Base-by-base conservation (phyloP, 2,888 invertebrate species). In the Cheilosia variabilis region DNA sequence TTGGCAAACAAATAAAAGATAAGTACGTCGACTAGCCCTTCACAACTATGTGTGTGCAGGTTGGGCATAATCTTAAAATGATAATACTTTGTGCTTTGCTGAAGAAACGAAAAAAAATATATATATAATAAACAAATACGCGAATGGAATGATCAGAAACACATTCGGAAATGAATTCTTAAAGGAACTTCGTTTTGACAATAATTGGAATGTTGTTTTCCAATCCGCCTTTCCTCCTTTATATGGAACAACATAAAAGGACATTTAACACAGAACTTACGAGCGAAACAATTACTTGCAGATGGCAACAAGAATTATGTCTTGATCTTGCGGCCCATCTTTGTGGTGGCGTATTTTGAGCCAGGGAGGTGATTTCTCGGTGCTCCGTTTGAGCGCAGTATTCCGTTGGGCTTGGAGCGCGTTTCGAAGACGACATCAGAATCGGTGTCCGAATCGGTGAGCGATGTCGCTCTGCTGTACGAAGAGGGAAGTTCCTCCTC, bases 381-480 rank as follows among this genome's bases (percentile, higher is more conserved):
- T 13, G 87, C 78, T 41, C 89, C 89, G 75, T 89, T 89, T n/a
- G 88, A 66, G 9, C 90, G 89, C 22, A 90, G 55, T 62, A 90
- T 89, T 9, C 91, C 90, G 87, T 91, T 90, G 22, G 90, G 90
- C 87, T 92, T 92, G 31, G 92, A 90, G 31, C 94, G 93, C 88
- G 95, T 95, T 91, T 97, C 97, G 90, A 97, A 97, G 22, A 97
- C 93, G 9, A 97, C 96, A 91, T 97, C 97, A 0, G 97, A 97
- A 89, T 97, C 97, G 0, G 96, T 96, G 88, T 97, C 97, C 0
- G 95, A 95, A 89, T 97, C 97, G 0, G 96, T 94, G 72, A 95
- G 89, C 68, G 94, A 95, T 73, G 95, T 93, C 55, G 89, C 89
- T 7, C 92, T 90, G 9, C 89, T 89, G 88, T 91, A 92, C 90